A percentile compares a stretch with the other conserved stretches of the same genome.
Conservation (phyloP, 2,797 vertebrate genomes). For the Brotula barbata region DNA sequence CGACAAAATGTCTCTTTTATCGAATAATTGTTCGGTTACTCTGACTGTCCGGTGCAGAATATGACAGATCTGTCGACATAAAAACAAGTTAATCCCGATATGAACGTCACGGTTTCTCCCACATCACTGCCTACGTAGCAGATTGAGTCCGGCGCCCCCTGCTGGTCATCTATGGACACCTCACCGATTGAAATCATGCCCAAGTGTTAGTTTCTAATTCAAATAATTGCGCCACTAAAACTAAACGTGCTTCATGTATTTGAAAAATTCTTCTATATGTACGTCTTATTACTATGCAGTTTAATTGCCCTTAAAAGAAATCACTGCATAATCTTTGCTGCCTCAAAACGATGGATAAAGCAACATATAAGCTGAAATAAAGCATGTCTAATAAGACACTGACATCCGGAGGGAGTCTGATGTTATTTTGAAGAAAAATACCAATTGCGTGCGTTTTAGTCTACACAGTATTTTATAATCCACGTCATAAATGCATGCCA, state of each 20-base stretch:
- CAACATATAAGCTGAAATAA: neutral
- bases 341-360: neutral
- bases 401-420: too few species aligned
- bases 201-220: neutral
- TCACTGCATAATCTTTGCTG: slow-evolving; percentile 25
- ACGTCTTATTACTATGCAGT: neutral
- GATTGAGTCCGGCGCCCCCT: slow-evolving; percentile 44
- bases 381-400: neutral
- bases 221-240: neutral
- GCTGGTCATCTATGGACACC: slow-evolving; percentile 23
- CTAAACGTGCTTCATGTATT: neutral
- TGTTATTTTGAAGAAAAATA: too few species aligned
- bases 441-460: too few species aligned
- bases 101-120: slow-evolving; percentile 68
- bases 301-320: slow-evolving; percentile 46
- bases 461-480: too few species aligned
- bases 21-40: neutral
- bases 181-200: neutral
- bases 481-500: too few species aligned
- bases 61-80: slow-evolving; percentile 66
- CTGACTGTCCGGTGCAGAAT: neutral
- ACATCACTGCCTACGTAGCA: slow-evolving; percentile 55
- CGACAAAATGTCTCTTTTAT: neutral
- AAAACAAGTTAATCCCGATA: slow-evolving; percentile 79
- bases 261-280: neutral